A percentile compares a stretch with the other conserved stretches of the same genome.
Evolutionary conservation across 1,140 invertebrate species (phyloP).

Genomic region (Platyscapa corneri): DNA sequence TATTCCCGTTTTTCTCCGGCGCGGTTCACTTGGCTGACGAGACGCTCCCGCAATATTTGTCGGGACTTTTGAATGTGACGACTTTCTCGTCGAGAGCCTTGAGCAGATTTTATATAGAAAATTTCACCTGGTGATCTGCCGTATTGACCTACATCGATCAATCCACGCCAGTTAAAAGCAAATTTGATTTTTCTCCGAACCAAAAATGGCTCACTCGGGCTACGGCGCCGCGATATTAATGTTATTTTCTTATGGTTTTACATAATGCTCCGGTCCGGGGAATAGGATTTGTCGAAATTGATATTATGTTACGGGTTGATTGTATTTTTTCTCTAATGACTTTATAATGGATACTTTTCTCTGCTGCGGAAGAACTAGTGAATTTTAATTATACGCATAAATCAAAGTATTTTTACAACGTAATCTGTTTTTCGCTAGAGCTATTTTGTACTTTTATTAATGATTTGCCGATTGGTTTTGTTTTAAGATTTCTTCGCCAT

Average conservation of each 20-base stretch:
- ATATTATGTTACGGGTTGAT: too few species aligned
- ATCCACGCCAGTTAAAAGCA: not conserved
- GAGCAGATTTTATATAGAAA: not conserved
- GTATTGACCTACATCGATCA: not conserved
- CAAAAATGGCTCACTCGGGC: too few species aligned
- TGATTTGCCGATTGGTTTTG: not conserved
- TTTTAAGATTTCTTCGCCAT: not conserved
- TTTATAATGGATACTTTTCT: too few species aligned
- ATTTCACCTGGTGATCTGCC: not conserved
- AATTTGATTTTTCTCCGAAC: too few species aligned
- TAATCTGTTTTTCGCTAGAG: too few species aligned
- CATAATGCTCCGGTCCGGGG: too few species aligned
- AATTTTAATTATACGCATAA: not conserved
- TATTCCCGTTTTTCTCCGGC: not conserved
- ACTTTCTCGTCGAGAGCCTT: not conserved
- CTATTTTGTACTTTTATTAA: not conserved
- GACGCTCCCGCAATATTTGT: not conserved
- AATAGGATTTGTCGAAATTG: too few species aligned
- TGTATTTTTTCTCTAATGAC: too few species aligned
- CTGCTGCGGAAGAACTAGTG: too few species aligned
- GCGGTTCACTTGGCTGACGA: not conserved
- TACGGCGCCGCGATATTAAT: too few species aligned
- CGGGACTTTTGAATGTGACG: not conserved
- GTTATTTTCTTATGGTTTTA: too few species aligned
- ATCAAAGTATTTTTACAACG: not conserved